Evolutionary conservation across 2,888 invertebrate species (phyloP).

Genomic region (Nemotelus pantherinus): DNA sequence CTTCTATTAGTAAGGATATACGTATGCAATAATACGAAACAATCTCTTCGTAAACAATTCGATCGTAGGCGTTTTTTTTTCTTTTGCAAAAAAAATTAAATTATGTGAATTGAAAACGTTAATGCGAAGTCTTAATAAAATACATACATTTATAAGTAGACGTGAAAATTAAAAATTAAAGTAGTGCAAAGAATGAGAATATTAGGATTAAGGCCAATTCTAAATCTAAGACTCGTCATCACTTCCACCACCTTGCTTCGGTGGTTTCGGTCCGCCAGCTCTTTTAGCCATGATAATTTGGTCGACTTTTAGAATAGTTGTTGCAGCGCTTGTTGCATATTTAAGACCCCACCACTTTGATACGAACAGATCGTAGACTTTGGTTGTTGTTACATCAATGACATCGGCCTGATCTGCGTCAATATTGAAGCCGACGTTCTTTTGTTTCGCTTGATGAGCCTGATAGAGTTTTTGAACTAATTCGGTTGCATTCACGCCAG

Average conservation of each 20-base stretch:
- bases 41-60: no score
- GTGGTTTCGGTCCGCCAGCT: conserved; percentile 93
- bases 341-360: conserved; percentile 94
- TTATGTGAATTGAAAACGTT: conserved; percentile 18
- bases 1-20: no score
- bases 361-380: conserved; percentile 84
- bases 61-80: no score
- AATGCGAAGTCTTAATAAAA: conserved; percentile 30
- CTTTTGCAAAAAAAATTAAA: not conserved
- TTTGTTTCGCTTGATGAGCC: conserved; percentile 88
- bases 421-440: conserved; percentile 86
- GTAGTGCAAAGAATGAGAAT: conserved; percentile 22
- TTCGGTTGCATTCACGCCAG: conserved; percentile 88
- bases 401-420: conserved; percentile 78
- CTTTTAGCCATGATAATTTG: conserved; percentile 99
- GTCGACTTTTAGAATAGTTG: conserved; percentile 92
- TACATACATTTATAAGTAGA: conserved; percentile 17
- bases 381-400: conserved; percentile 79
- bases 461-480: conserved; percentile 89
- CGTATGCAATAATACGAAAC: no score
- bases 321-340: conserved; percentile 92
- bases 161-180: conserved; percentile 7
- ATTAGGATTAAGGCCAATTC: conserved; percentile 19
- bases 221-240: conserved; percentile 76
- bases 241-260: conserved; percentile 72